phyloP scores from a whole-genome alignment of 1,140 invertebrate species.

The Drosophila nebulosa region DNA sequence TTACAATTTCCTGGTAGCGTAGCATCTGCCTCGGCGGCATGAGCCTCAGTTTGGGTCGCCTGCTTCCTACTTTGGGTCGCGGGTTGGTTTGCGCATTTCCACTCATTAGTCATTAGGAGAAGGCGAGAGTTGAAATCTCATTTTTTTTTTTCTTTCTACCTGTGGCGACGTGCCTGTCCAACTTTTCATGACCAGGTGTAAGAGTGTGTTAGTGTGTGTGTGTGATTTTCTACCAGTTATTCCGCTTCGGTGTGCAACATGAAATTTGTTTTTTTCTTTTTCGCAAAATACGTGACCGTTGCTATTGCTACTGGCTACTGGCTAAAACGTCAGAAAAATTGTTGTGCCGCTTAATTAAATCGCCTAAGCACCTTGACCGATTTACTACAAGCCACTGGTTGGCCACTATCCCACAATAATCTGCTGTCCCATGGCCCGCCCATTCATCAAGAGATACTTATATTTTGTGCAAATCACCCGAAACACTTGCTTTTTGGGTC shows the following conservation, averaged over 20 bases:
- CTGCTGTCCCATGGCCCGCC: neutral
- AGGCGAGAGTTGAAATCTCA: conserved; percentile 10
- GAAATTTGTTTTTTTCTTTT: conserved; percentile 28
- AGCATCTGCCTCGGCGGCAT: conserved; percentile 29
- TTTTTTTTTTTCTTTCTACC: conserved; percentile 24
- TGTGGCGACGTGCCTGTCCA: conserved; percentile 43
- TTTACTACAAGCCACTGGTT: conserved; percentile 22
- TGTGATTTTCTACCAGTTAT: conserved; percentile 56
- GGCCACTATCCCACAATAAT: neutral
- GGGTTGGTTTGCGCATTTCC: conserved; percentile 43
- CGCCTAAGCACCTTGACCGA: conserved; percentile 74
- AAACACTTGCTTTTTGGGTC: conserved; percentile 53
- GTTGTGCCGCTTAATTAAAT: conserved; percentile 63
- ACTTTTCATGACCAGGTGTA: conserved; percentile 50
- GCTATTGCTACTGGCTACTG: neutral
- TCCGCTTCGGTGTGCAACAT: conserved; percentile 43
- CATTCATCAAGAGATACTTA: conserved; percentile 25
- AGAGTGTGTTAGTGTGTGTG: conserved; percentile 15
- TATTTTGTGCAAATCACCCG: conserved; percentile 68
- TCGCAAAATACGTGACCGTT: conserved; percentile 60
- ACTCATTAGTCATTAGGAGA: conserved; percentile 60
- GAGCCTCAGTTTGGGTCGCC: conserved; percentile 1
- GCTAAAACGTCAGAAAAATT: conserved; percentile 17
- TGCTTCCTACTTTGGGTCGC: conserved; percentile 46
- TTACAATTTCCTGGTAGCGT: conserved; percentile 51